phyloP scores from a whole-genome alignment of 2,888 invertebrate genomes.

The Meiosimyza decipiens region DNA sequence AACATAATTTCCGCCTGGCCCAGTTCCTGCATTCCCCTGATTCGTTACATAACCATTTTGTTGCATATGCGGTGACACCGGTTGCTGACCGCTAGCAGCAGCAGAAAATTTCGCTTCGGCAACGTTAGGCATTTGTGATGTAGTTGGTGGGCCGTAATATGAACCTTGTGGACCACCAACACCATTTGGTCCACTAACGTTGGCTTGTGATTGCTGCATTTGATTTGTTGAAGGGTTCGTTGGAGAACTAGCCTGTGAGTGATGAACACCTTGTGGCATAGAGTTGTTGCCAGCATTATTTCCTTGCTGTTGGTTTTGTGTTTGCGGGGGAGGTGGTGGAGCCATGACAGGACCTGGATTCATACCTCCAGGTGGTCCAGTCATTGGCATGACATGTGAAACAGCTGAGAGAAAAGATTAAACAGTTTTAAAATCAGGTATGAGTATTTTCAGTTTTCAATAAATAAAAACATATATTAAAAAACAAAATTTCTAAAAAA shows the following conservation, averaged over 20 bases:
- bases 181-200: slow-evolving; percentile 38
- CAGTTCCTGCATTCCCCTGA: slow-evolving; percentile 45
- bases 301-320: slow-evolving; percentile 57
- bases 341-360: slow-evolving; percentile 64
- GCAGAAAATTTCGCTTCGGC: slow-evolving; percentile 59
- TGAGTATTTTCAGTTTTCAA: neutral
- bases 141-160: slow-evolving; percentile 54
- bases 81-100: slow-evolving; percentile 44
- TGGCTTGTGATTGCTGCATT: slow-evolving; percentile 49
- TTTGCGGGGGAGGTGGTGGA: slow-evolving; percentile 62
- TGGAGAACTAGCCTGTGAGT: slow-evolving; percentile 58
- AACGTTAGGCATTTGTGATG: slow-evolving; percentile 60
- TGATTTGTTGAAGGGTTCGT: slow-evolving; percentile 56
- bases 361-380: slow-evolving; percentile 57
- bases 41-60: slow-evolving; percentile 66
- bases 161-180: slow-evolving; percentile 49
- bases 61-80: slow-evolving; percentile 61
- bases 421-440: slow-evolving; percentile 1
- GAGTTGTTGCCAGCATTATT: slow-evolving; percentile 49
- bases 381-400: slow-evolving; percentile 64
- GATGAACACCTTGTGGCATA: slow-evolving; percentile 51
- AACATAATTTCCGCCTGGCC: slow-evolving; percentile 45
- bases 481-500: slow-evolving; percentile 38
- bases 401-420: slow-evolving; percentile 56
- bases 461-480: slow-evolving; percentile 31